Base-by-base conservation (phyloP, 2,797 vertebrate genomes). In the Chaetodon trifasciatus region DNA sequence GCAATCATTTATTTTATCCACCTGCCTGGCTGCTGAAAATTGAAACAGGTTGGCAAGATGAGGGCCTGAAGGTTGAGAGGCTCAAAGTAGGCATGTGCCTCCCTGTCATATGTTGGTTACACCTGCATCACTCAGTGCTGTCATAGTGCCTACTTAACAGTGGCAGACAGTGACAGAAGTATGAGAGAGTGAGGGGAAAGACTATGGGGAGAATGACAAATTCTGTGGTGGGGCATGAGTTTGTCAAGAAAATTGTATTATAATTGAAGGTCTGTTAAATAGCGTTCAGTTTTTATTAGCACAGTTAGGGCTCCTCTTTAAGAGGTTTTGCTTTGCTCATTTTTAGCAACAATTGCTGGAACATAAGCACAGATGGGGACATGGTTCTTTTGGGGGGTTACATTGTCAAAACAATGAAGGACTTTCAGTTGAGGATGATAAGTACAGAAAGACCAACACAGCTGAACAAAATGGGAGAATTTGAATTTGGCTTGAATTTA, bases 1-100 rank as follows among this genome's bases (percentile, higher is more conserved):
- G 65, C 35, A 17, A 77, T 85, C 74, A 70, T 84, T 89, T 64
- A 82, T 82, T 83, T 80, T 73, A 67, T 79, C 84, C 82, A 84
- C 84, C 81, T 79, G 82, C 74, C 83, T 67, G 85, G 67, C 75
- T 64, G 62, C 47, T 67, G 55, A 52, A 75, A 75, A 79, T 76
- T 58, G 83, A 82, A 80, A 75, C 68, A 66, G 42, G 61, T 44
- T 66, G 74, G 71, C 23, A 32, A 60, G 62, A 78, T 71, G 79
- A 70, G 61, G 37, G 58, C 66, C 76, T 1, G 37, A 42, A 64
- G 69, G 78, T 74, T 32, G 0, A 55, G 72, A 47, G 64, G 67
- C 64, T 63, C 73, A 52, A 47, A 74, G 79, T 52, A 65, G 79
- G 72, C 80, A 82, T 81, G 81, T 58, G 79, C 83, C 61, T 70